A percentile compares a stretch with the other conserved stretches of the same genome.
Conservation (phyloP, 2,113 vertebrate species). For the Formicarius rufipectus region DNA sequence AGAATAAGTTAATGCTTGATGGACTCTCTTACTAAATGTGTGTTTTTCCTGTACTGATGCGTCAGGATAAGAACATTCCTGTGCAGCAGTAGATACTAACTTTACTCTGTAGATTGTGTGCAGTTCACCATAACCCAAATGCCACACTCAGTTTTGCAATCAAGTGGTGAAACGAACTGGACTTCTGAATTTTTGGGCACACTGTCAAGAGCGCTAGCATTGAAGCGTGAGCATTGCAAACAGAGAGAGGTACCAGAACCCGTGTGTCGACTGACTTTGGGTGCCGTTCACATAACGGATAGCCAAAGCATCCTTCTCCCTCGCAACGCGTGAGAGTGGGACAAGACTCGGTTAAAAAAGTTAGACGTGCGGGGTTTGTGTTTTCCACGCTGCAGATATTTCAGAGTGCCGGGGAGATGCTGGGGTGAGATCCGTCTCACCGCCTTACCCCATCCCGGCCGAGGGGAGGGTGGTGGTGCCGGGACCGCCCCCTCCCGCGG, state of each 20-base stretch:
- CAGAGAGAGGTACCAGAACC: neutral
- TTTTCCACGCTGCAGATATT: neutral
- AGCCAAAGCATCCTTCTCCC: too few relatives aligned
- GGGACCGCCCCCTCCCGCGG: fast-evolving
- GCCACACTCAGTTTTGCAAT: neutral
- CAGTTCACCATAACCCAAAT: neutral
- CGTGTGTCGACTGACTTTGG: fast-evolving
- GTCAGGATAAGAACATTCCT: neutral
- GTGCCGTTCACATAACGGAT: fast-evolving
- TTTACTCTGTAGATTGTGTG: neutral
- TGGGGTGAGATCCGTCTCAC: fast-evolving
- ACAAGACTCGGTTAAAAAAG: fast-evolving
- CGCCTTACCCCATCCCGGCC: too few relatives aligned
- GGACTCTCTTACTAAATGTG: neutral
- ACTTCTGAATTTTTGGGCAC: neutral
- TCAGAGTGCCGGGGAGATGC: fast-evolving
- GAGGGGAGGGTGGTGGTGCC: neutral
- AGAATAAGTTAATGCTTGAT: neutral
- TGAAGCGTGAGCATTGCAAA: fast-evolving
- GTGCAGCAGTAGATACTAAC: neutral
- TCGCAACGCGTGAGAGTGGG: fast-evolving
- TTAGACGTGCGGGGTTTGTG: neutral
- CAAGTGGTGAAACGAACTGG: neutral
- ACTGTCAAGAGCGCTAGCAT: fast-evolving
- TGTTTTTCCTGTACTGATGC: neutral